Conservation (phyloP, 2,888 invertebrate genomes). For the Sminthurinus aureus region DNA sequence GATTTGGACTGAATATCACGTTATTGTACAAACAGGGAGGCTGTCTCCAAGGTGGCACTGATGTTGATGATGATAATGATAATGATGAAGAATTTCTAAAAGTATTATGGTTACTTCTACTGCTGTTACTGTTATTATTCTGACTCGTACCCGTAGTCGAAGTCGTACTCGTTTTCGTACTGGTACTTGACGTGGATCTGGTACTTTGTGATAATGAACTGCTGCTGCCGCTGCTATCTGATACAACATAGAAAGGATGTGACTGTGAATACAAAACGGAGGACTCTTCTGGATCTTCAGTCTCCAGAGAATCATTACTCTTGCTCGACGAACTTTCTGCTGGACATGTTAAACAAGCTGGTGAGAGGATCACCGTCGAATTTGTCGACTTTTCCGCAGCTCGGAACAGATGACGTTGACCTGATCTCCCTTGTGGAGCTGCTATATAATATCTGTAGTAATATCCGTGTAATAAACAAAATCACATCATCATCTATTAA, state of each 20-base stretch:
- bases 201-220: background rate
- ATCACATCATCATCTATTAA: background rate
- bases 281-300: constrained; percentile 19
- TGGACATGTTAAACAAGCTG: constrained; percentile 65
- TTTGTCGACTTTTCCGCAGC: constrained; percentile 67
- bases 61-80: background rate
- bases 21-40: constrained; percentile 57
- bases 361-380: constrained; percentile 60
- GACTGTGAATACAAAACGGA: background rate
- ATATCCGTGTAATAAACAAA: background rate
- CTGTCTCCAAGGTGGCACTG: constrained; percentile 36
- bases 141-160: background rate
- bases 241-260: background rate
- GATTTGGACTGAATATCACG: constrained; percentile 61
- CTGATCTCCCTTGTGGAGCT: constrained; percentile 78
- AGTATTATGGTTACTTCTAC: background rate
- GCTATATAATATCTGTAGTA: constrained; percentile 79
- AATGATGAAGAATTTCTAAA: background rate
- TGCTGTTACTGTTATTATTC: background rate
- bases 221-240: background rate
- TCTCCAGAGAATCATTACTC: constrained; percentile 13
- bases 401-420: constrained; percentile 82
- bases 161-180: no score
- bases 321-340: constrained; percentile 16
- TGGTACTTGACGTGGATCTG: no score